phyloP scores from a whole-genome alignment of 2,797 vertebrate genomes.

The Betta splendens region DNA sequence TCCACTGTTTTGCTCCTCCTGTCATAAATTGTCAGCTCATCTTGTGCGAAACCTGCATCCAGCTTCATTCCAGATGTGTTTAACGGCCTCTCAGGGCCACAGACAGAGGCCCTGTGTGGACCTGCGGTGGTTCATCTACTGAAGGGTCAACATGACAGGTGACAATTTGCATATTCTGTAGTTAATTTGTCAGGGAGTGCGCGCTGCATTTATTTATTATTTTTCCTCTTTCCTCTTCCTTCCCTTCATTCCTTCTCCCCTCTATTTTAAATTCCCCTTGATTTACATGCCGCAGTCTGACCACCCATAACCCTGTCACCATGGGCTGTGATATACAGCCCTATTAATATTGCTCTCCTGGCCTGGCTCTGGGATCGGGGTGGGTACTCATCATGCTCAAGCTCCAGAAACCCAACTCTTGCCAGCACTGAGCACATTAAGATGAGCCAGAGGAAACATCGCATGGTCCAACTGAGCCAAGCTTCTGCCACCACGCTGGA shows the following conservation, averaged over 20 bases:
- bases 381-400: conserved; percentile 52
- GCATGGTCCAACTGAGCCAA: conserved; percentile 44
- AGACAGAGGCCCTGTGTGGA: conserved; percentile 20
- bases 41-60: conserved; percentile 49
- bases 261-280: conserved; percentile 54
- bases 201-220: background rate
- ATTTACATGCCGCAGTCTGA: conserved; percentile 55
- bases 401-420: conserved; percentile 32
- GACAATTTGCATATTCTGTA: conserved; percentile 2
- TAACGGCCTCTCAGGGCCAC: conserved; percentile 57
- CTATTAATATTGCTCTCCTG: conserved; percentile 43
- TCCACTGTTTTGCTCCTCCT: conserved; percentile 41
- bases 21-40: conserved; percentile 66
- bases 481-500: conserved; percentile 34
- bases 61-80: conserved; percentile 73
- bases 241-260: conserved; percentile 12
- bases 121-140: conserved; percentile 16
- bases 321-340: conserved; percentile 61
- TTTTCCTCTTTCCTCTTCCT: conserved; percentile 3
- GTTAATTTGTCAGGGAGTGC: background rate
- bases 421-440: conserved; percentile 55
- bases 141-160: conserved; percentile 1
- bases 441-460: conserved; percentile 62
- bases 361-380: conserved; percentile 48
- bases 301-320: conserved; percentile 65